Base-by-base conservation (phyloP, 2,113 vertebrate species). In the Piprites chloris region DNA sequence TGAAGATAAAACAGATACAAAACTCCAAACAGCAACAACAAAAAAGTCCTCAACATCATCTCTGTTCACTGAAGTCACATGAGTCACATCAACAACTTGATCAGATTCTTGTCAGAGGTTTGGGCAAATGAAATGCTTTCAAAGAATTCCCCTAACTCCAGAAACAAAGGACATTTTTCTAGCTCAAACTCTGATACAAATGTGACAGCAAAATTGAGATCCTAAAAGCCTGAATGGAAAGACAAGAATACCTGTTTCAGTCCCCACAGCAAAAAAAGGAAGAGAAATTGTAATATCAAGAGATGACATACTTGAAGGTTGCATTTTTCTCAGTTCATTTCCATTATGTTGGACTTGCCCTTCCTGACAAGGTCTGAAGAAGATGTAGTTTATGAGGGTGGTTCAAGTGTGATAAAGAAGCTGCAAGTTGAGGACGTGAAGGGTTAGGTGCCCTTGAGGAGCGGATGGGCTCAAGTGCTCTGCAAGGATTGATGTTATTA, bases 321-420 rank as follows among this genome's bases (percentile, higher is more conserved):
- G 77, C 79, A 94, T 96, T 98, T 97, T 96, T 95, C 93, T 96
- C 82, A 97, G 75, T 97, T 97, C 91, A 94, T 96, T 98, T 97
- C 96, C 95, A 81, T 95, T 95, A 95, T 97, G 95, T 92, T 92
- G 93, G 89, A 94, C 77, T 97, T 67, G 39, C 96, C 96, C 95
- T 97, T 97, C 91, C 92, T 97, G 97, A 98, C 95, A 98, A 98
- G 96, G 93, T 96, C 97, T 97, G 75, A 80, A 96, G 96, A 97
- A 95, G 95, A 96, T 94, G 69, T 97, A 96, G 95, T 98, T 98
- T 98, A 98, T 97, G 96, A 97, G 83, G 23, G 86, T 97, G 96
- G 95, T 97, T 97, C 97, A 97, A 97, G 96, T 97, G 94, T 93
- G 96, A 97, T 97, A 97, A 98, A 98, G 98, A 93, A 96, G 77